Evolutionary conservation across 2,113 vertebrate species (phyloP).

Genomic region (Leiothrix lutea): DNA sequence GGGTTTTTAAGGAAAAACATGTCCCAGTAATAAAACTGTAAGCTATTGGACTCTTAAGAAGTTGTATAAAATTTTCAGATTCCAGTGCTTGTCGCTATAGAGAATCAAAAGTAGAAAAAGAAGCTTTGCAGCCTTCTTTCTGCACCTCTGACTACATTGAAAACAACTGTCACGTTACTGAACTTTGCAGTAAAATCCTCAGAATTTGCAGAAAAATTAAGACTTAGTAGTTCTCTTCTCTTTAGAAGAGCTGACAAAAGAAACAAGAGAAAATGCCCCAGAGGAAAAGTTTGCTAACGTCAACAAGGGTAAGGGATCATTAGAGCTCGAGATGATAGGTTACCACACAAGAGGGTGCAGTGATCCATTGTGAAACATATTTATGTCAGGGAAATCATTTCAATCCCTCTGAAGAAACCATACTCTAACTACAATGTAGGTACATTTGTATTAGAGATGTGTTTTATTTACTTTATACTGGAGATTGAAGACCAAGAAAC

Average conservation of each 20-base stretch:
- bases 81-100: neutral
- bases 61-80: neutral
- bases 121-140: neutral
- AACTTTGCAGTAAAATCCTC: slow-evolving; percentile 7
- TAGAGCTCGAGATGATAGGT: slow-evolving; percentile 14
- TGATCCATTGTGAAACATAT: slow-evolving; percentile 1
- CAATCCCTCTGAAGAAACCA: slow-evolving; percentile 31
- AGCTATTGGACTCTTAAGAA: neutral
- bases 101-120: neutral
- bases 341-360: slow-evolving; percentile 34
- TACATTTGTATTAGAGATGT: neutral
- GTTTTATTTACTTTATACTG: slow-evolving; percentile 10
- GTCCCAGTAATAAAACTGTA: neutral
- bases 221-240: neutral
- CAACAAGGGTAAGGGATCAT: slow-evolving; percentile 42
- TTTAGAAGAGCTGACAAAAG: slow-evolving; percentile 28
- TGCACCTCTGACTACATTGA: neutral
- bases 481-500: slow-evolving; percentile 14
- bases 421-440: slow-evolving; percentile 10
- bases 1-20: neutral
- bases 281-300: slow-evolving; percentile 40
- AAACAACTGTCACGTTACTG: slow-evolving; percentile 2
- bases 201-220: slow-evolving; percentile 23
- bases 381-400: slow-evolving; percentile 40
- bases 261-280: slow-evolving; percentile 38